Evolutionary conservation across 2,113 vertebrate genomes (phyloP), one percentile per base, ranked within the genome.

Genomic region (Gila orcuttii): DNA sequence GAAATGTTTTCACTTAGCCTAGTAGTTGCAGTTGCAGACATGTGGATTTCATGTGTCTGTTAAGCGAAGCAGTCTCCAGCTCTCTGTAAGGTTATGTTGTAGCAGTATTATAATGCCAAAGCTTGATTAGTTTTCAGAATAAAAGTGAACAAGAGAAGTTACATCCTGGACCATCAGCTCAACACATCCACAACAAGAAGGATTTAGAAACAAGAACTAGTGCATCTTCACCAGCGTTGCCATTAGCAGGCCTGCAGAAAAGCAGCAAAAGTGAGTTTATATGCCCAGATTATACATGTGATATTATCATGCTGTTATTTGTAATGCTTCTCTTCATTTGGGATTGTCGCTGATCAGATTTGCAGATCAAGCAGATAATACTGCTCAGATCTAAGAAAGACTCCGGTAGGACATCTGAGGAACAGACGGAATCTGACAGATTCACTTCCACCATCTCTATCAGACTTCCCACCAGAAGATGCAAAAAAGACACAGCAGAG

Each of bases 371-470:
- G 62, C 66, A 28, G 31, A 73, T 47, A 23, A 79, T 82, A 52
- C 39, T 79, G 25, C 74, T 87, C 5, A 81, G 52, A 66, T 23
- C 66, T 59, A 69, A 64, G 52, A 55, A 31, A 5, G 79, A 83
- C 15, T n/a, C 52, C 36, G 25, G 9, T 36, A 76, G 86, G 25
- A 60, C 45, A 19, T 6, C 76, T 21, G 76, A 25, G 55, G 50
- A 57, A 25, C 59, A 7, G 28, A 79, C 17, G 1, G 10, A 85
- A n/a, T 31, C 57, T 39, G 10, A 10, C 21, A 36, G 25, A 64
- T 88, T 84, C 71, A 90, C 87, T 7, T 87, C 89, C 23, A 81
- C 60, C 39, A 42, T 84, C 28, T 88, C 86, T 13, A 39, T 87
- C 23, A 76, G 68, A 9, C 42, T 86, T 47, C 62, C 87, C 6